These are phyloP conservation scores for Cynopterus sphinx DNA, from an alignment of 2,797 vertebrate genomes.

Conservation along the genomic window DNA sequence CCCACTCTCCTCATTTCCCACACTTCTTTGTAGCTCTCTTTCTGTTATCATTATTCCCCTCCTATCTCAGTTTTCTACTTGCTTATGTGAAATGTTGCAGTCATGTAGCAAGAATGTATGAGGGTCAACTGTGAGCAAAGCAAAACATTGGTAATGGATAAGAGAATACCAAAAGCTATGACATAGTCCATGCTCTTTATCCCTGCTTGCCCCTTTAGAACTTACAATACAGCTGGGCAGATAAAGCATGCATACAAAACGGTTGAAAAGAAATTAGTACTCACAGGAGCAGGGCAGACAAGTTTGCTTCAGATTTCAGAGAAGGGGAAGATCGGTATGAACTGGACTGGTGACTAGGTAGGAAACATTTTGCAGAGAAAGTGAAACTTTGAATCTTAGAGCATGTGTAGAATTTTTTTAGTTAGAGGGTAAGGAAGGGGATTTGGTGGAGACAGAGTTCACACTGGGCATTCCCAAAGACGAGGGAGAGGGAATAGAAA, in stretches of 20 bases:
- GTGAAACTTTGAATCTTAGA: background rate
- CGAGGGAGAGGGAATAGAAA: background rate
- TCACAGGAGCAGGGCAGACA: background rate
- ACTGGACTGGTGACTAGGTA: background rate
- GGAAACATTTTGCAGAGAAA: background rate
- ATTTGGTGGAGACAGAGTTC: background rate
- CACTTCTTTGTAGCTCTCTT: background rate
- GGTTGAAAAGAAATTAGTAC: background rate
- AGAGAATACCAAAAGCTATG: background rate
- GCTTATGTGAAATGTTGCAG: background rate
- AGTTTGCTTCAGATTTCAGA: background rate
- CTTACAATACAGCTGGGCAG: background rate
- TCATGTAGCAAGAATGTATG: slow-evolving; percentile 60
- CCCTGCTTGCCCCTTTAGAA: background rate
- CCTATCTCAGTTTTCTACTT: slow-evolving; percentile 18
- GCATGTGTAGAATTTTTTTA: background rate
- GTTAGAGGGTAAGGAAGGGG: background rate
- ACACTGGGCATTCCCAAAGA: background rate
- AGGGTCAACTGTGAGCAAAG: slow-evolving; percentile 38
- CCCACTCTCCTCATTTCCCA: slow-evolving; percentile 50
- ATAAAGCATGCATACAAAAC: background rate
- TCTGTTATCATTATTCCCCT: slow-evolving; percentile 19
- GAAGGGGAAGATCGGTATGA: background rate
- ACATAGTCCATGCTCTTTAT: background rate
- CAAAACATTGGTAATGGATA: background rate